These are phyloP conservation scores for Phrynocephalus guinanensis DNA, from an alignment of 2,797 vertebrate species.

Conservation along the genomic window DNA sequence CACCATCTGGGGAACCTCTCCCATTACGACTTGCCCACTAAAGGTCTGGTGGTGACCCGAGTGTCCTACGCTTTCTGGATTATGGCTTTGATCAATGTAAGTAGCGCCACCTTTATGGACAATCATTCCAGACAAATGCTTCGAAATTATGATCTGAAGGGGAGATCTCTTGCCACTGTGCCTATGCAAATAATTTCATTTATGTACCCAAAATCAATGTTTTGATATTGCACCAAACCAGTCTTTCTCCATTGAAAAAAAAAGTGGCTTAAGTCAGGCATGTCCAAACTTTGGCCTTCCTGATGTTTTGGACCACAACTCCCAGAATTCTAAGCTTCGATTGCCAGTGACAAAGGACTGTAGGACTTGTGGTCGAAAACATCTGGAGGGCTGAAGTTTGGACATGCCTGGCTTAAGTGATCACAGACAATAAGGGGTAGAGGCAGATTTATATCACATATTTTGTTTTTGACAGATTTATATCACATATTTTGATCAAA, in stretches of 20 bases:
- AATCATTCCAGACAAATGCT: rapidly evolving
- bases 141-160: background rate
- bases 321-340: no score
- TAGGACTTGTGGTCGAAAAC: no score
- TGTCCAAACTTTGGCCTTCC: no score
- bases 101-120: constrained; percentile 31
- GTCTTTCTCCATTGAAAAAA: background rate
- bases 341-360: no score
- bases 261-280: no score
- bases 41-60: constrained; percentile 79
- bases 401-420: no score
- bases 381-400: no score
- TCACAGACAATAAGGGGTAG: background rate
- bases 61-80: constrained; percentile 98
- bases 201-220: background rate
- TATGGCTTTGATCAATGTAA: constrained; percentile 96
- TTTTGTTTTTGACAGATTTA: background rate
- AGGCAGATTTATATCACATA: background rate
- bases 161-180: background rate
- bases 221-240: background rate
- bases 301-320: no score
- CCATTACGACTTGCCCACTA: constrained; percentile 74
- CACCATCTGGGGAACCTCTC: constrained; percentile 80
- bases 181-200: background rate
- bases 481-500: background rate